Evolutionary conservation across 1,140 invertebrate species (phyloP), one percentile per base, ranked within the genome.

Genomic region (Drosophila lacteicornis): DNA sequence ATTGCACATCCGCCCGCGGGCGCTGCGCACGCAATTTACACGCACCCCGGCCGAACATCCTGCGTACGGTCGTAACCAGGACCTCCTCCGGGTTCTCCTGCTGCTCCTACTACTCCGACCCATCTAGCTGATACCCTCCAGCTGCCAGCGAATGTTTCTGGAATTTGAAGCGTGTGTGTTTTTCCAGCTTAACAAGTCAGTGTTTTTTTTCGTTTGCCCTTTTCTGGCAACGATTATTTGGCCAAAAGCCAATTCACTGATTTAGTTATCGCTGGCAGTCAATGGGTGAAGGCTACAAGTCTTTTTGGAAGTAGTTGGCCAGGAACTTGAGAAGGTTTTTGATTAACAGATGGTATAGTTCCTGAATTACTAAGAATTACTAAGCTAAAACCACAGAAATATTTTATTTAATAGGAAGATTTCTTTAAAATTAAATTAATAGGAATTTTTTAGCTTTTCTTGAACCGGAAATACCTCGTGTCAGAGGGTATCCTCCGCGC

Each of bases 1-100:
- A 80, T 80, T 51, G 63, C 74, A 67, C 27, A 74, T 60, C 82
- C 68, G 55, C 38, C 82, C 68, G 55, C 38, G 25, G 79, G 74
- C 74, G 60, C 59, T 38, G 47, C 12, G 25, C 22, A 43, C 59
- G 47, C 76, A 75, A 70, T 81, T 70, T 68, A 40, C 65, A 75
- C 55, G 60, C 61, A 40, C 75, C 80, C 78, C 67, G 78, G 80
- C 60, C 82, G 53, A 17, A 43, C 58, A 67, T 58, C 17, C 43
- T 51, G 22, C 47, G 57, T n/a, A 59, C 17, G 46, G 19, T 66
- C 62, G 42, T 60, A 36, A 63, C 61, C 50, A 63, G 56, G 57
- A 57, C 33, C 51, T 40, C 33, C 25, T 4, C 6, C 15, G 25
- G 0, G 22, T 25, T 0, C 50, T 51, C 11, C 15, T 30, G 2